Evolutionary conservation across 2,113 vertebrate genomes (phyloP).

Genomic region (Odocoileus virginianus): DNA sequence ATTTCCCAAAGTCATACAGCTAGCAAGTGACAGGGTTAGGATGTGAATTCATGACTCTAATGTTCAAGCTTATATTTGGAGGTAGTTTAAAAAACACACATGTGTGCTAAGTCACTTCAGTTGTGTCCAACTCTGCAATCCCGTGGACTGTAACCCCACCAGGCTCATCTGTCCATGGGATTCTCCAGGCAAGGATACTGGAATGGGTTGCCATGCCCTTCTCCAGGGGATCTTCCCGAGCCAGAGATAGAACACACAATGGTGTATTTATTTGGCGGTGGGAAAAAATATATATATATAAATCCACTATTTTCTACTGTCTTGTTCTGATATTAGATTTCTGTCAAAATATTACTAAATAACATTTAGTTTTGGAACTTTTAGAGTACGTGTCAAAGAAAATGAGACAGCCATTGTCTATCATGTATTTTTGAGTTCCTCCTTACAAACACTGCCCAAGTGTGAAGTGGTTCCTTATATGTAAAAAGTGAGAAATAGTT

Average conservation of each 20-base stretch:
- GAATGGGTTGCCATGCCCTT: background rate
- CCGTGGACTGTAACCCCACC: background rate
- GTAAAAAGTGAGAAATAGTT: background rate
- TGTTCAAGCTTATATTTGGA: background rate
- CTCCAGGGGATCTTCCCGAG: background rate
- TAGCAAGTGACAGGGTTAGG: background rate
- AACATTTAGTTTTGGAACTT: background rate
- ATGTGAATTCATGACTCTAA: background rate
- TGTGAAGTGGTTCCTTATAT: background rate
- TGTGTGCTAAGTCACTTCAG: rapidly evolving
- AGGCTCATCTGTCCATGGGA: background rate
- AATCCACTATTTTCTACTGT: background rate
- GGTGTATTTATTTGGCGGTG: background rate
- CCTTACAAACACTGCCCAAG: background rate
- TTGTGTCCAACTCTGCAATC: background rate
- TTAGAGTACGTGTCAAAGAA: background rate
- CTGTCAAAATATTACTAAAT: background rate
- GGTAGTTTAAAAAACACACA: background rate
- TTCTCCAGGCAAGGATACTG: background rate
- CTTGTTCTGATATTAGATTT: background rate
- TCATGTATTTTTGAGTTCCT: background rate
- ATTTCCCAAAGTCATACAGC: background rate
- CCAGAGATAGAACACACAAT: background rate
- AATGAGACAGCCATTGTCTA: background rate
- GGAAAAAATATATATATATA: background rate